A percentile compares a stretch with the other conserved stretches of the same genome.
Evolutionary conservation across 2,113 vertebrate species (phyloP).

Genomic region (Chitala chitala): DNA sequence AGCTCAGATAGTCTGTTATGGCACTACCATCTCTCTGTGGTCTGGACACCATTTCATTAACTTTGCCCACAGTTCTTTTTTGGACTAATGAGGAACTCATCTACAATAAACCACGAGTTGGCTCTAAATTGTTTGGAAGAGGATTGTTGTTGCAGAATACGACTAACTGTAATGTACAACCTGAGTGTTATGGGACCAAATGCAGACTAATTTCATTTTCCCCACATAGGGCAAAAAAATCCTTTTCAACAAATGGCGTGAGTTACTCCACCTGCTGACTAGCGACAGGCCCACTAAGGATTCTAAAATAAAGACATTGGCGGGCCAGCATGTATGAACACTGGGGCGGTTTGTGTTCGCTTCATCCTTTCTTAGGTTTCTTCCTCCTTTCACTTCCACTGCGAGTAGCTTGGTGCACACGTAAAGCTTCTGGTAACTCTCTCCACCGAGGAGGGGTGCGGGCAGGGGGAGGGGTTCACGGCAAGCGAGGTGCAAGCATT

Average conservation of each 20-base stretch:
- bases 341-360: constrained; percentile 39
- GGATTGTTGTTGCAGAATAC: constrained; percentile 35
- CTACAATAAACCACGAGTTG: constrained; percentile 50
- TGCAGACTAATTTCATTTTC: constrained; percentile 33
- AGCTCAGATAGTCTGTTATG: background rate
- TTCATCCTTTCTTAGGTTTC: constrained; percentile 52
- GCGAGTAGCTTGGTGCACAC: constrained; percentile 58
- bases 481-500: constrained; percentile 76
- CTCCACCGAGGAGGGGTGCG: constrained; percentile 38
- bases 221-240: constrained; percentile 41
- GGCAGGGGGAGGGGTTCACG: constrained; percentile 46
- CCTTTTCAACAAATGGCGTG: constrained; percentile 47
- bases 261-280: constrained; percentile 39
- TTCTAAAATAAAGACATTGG: constrained; percentile 56
- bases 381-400: constrained; percentile 58
- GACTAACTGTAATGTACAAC: constrained; percentile 38
- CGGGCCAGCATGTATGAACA: constrained; percentile 39
- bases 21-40: background rate
- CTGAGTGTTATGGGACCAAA: constrained; percentile 41
- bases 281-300: constrained; percentile 38
- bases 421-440: constrained; percentile 46
- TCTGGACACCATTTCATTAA: too few relatives aligned
- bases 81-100: constrained; percentile 39
- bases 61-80: constrained; percentile 24
- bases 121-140: constrained; percentile 45